Evolutionary conservation across 2,797 vertebrate species (phyloP).

Genomic region (Propithecus deckenii): DNA sequence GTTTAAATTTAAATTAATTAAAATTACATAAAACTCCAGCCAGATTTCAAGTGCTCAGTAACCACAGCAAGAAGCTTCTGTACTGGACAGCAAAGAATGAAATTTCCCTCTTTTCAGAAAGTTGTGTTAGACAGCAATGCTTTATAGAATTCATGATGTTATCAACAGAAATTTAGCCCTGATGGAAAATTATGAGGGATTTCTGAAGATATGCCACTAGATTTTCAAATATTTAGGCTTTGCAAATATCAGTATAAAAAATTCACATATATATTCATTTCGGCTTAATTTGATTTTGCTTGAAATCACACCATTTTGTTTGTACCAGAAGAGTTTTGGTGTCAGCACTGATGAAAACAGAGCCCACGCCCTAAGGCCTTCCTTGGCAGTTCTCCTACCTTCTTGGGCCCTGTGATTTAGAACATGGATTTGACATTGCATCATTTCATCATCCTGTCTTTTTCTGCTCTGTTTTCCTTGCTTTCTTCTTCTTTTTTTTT

Average conservation of each 20-base stretch:
- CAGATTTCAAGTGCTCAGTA: neutral
- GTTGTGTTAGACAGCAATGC: neutral
- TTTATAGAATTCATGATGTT: neutral
- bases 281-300: conserved; percentile 77
- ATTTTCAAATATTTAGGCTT: conserved; percentile 73
- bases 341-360: neutral
- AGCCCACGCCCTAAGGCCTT: conserved; percentile 44
- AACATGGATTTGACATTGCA: conserved; percentile 66
- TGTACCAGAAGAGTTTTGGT: conserved; percentile 25
- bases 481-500: conserved; percentile 65
- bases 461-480: conserved; percentile 80
- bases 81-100: neutral
- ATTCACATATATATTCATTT: conserved; percentile 71
- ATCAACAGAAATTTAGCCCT: neutral
- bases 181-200: conserved; percentile 58
- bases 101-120: neutral
- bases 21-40: neutral
- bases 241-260: conserved; percentile 75
- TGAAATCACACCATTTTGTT: conserved; percentile 69
- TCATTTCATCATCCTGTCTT: conserved; percentile 80
- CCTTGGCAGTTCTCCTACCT: neutral
- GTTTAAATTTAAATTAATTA: neutral
- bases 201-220: conserved; percentile 70
- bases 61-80: neutral
- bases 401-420: conserved; percentile 70